phyloP scores from a whole-genome alignment of 1,140 invertebrate genomes.

The Monochamus saltuarius region DNA sequence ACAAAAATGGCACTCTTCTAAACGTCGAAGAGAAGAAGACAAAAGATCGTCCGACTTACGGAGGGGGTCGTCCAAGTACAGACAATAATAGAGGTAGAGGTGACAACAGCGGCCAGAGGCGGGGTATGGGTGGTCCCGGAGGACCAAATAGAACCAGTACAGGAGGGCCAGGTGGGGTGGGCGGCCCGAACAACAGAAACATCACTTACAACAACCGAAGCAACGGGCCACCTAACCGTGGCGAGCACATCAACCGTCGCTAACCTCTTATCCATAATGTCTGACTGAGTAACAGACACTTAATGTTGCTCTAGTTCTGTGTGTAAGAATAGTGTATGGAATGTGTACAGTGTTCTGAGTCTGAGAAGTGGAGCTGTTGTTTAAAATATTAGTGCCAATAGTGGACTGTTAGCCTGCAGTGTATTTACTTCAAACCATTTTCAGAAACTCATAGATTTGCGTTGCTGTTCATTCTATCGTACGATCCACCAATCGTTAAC shows the following conservation, averaged over 20 bases:
- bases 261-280: constrained; percentile 20
- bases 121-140: constrained; percentile 52
- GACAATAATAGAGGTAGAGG: constrained; percentile 48
- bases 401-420: not conserved
- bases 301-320: constrained; percentile 16
- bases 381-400: constrained; percentile 16
- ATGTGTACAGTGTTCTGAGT: constrained; percentile 8
- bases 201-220: constrained; percentile 25
- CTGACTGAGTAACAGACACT: constrained; percentile 16
- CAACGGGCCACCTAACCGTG: constrained; percentile 34
- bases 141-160: constrained; percentile 52
- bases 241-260: constrained; percentile 41
- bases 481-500: constrained; percentile 3
- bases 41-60: constrained; percentile 61
- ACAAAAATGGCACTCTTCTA: constrained; percentile 68
- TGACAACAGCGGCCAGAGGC: constrained; percentile 44
- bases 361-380: constrained; percentile 11
- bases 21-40: constrained; percentile 91
- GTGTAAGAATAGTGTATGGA: constrained; percentile 15
- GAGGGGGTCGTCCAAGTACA: constrained; percentile 54
- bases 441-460: not conserved
- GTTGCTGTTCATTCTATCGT: constrained; percentile 14
- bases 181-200: constrained; percentile 34
- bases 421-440: constrained; percentile 15
- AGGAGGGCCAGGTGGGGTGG: constrained; percentile 50